Evolutionary conservation across 2,797 vertebrate genomes (phyloP).

Genomic region (Epinephelus awoara): DNA sequence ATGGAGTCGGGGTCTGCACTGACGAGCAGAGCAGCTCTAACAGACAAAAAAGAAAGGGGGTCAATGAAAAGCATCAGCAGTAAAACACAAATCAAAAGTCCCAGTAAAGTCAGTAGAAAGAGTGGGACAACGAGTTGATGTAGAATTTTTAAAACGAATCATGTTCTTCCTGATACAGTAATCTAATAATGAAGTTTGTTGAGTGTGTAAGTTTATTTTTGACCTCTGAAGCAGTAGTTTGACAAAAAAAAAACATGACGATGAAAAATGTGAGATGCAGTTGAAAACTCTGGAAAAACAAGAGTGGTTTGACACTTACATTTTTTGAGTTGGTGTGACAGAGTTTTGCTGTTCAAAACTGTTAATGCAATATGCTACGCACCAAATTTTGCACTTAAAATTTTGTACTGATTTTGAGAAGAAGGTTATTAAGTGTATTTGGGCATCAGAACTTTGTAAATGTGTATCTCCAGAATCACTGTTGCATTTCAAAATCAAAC

Average conservation of each 20-base stretch:
- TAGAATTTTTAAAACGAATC: not conserved
- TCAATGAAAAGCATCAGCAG: slow-evolving; percentile 65
- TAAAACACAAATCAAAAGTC: slow-evolving; percentile 76
- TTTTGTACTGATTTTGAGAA: not conserved
- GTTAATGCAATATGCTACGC: not conserved
- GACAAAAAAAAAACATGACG: not conserved
- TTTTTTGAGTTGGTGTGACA: not conserved
- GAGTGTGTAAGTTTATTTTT: not conserved
- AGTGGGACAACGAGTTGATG: slow-evolving; percentile 65
- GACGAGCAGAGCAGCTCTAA: slow-evolving; percentile 52
- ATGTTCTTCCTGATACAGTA: not conserved
- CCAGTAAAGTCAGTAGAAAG: slow-evolving; percentile 75
- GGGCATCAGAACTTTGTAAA: not conserved
- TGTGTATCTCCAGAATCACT: slow-evolving; percentile 10
- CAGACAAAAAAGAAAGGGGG: slow-evolving; percentile 58
- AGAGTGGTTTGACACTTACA: not conserved
- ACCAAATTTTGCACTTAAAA: not conserved
- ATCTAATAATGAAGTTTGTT: not conserved
- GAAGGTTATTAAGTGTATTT: not conserved
- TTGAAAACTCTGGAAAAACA: not conserved
- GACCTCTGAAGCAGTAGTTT: not conserved
- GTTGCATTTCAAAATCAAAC: slow-evolving; percentile 47
- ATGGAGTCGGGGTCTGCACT: slow-evolving; percentile 55
- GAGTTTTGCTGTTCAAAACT: not conserved
- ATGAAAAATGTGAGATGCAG: not conserved